Conservation (phyloP, 2,888 invertebrate genomes). For the Siphlonurus alternatus region DNA sequence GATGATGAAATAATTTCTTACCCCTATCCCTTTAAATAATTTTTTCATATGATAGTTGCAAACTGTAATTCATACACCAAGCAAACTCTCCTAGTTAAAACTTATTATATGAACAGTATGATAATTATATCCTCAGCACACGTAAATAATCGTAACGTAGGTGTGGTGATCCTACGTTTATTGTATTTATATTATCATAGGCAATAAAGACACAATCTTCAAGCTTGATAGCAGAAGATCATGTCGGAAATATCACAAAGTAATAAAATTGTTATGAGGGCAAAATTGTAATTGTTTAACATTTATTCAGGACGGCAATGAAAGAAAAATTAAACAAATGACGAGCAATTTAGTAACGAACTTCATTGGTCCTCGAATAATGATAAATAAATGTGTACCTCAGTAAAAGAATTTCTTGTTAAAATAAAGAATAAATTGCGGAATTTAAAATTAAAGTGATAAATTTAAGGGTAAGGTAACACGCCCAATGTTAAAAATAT, state of each 20-base stretch:
- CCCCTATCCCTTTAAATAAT: no score
- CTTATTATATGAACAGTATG: no score
- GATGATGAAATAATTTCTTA: no score
- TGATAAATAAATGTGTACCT: no score
- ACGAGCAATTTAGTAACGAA: no score
- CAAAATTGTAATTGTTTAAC: not conserved
- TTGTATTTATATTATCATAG: not conserved
- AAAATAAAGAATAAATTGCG: no score
- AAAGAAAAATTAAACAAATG: not conserved
- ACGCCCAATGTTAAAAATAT: no score
- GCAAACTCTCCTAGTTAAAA: not conserved
- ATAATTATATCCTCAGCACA: not conserved
- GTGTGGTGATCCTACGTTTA: not conserved
- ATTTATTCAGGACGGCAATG: not conserved
- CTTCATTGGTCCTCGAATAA: no score
- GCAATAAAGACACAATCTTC: not conserved
- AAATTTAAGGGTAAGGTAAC: no score
- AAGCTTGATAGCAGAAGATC: not conserved
- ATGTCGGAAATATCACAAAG: not conserved
- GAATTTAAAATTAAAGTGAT: no score
- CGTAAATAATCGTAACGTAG: not conserved
- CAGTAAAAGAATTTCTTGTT: no score
- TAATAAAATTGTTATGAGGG: not conserved
- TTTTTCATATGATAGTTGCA: not conserved
- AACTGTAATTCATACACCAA: conserved; percentile 3